Percentiles rank a stretch among this genome's conserved stretches.
phyloP scores from a whole-genome alignment of 1,140 invertebrate genomes.

The Hypsibius dujardini region DNA sequence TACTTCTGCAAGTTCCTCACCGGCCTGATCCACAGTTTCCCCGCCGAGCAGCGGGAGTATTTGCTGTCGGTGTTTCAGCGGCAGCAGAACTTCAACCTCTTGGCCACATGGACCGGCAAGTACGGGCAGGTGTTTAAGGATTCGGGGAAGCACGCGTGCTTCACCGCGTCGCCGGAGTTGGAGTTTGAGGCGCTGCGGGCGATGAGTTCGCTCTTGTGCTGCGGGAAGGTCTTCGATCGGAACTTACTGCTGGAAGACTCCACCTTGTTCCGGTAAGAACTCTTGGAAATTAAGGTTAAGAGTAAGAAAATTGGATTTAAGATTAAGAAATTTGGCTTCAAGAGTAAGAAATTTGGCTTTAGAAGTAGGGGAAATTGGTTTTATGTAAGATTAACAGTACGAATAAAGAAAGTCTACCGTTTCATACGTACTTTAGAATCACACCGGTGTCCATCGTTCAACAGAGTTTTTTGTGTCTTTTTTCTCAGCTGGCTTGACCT shows the following conservation, averaged over 20 bases:
- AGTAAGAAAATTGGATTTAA: constrained; percentile 17
- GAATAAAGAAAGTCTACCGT: too few species aligned
- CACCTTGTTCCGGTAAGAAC: constrained; percentile 63
- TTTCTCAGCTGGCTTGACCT: too few species aligned
- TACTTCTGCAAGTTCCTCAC: constrained; percentile 85
- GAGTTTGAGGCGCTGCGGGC: constrained; percentile 52
- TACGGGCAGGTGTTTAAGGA: constrained; percentile 46
- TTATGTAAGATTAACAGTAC: too few species aligned
- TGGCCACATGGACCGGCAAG: constrained; percentile 76
- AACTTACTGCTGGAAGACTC: constrained; percentile 68
- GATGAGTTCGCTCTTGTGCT: constrained; percentile 81
- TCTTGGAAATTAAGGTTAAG: constrained; percentile 17
- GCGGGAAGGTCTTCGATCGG: constrained; percentile 78
- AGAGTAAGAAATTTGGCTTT: too few species aligned
- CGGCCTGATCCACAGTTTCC: constrained; percentile 78
- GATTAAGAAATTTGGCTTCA: too few species aligned
- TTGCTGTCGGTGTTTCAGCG: constrained; percentile 69
- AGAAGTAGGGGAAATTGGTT: too few species aligned
- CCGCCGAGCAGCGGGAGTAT: constrained; percentile 64
- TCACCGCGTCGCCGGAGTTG: constrained; percentile 38
- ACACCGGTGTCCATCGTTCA: constrained; percentile 18
- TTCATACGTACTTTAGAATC: too few species aligned
- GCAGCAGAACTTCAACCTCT: constrained; percentile 68
- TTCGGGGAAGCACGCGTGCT: constrained; percentile 25
- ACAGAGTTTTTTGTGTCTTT: constrained; percentile 66